Conservation (phyloP, 2,113 vertebrate genomes). For the Electrona antarctica region DNA sequence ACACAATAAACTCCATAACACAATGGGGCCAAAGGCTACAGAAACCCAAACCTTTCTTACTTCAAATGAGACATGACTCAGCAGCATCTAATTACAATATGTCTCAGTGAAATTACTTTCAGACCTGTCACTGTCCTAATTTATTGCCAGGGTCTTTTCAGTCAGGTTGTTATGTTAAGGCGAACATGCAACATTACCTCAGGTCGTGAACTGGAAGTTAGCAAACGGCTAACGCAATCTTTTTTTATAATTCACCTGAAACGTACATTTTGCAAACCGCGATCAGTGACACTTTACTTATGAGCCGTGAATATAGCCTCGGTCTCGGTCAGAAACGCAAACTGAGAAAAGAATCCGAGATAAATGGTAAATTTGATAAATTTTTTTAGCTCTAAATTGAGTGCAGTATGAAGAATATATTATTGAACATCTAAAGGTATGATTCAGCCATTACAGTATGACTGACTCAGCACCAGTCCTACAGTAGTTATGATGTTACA, state of each 20-base stretch:
- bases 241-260: no score
- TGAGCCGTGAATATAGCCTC: no score
- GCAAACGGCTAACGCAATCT: no score
- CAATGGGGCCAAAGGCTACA: conserved; percentile 44
- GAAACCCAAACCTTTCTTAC: conserved; percentile 53
- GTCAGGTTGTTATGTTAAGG: no score
- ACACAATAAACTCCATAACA: conserved; percentile 30
- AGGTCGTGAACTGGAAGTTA: no score
- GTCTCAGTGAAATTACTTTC: conserved; percentile 30
- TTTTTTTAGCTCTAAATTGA: conserved; percentile 5
- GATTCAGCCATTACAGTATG: conserved; percentile 44
- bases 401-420: conserved; percentile 1
- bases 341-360: background rate
- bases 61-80: conserved; percentile 57
- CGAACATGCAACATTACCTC: no score
- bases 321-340: no score
- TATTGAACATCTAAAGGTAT: conserved; percentile 51
- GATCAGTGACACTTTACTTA: no score
- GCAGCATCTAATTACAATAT: conserved; percentile 57
- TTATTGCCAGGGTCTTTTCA: no score
- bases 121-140: background rate
- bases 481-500: conserved; percentile 31
- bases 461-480: background rate
- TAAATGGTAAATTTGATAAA: no score
- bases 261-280: no score